Percentiles rank a stretch among this genome's conserved stretches.
Conservation (phyloP, 2,113 vertebrate species). For the Albula goreensis region DNA sequence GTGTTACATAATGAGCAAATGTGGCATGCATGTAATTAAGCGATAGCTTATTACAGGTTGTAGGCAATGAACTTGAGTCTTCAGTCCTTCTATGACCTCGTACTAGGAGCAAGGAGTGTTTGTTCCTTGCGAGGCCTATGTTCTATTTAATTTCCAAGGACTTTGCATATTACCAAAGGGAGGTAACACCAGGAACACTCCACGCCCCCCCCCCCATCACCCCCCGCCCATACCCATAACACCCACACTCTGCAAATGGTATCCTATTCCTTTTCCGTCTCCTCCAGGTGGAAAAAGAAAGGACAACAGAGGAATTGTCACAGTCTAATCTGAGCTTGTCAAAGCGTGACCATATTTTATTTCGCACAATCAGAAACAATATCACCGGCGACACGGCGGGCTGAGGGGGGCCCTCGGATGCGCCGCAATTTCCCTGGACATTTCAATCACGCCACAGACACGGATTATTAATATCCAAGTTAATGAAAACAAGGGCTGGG, state of each 20-base stretch:
- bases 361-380: slow-evolving; percentile 49
- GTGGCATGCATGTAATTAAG: neutral
- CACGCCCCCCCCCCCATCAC: too few relatives aligned
- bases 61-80: neutral
- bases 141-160: neutral
- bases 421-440: slow-evolving; percentile 51
- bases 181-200: neutral
- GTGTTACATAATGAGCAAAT: neutral
- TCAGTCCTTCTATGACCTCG: neutral
- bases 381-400: slow-evolving; percentile 30
- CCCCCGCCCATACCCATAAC: neutral
- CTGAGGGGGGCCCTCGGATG: slow-evolving; percentile 42
- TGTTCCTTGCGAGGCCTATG: neutral
- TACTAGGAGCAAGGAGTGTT: neutral
- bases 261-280: neutral
- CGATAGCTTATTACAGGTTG: neutral
- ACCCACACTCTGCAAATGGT: neutral
- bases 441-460: slow-evolving; percentile 53
- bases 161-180: neutral
- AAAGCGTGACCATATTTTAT: slow-evolving; percentile 56
- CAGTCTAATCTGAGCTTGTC: slow-evolving; percentile 55
- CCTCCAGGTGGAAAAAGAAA: slow-evolving; percentile 11
- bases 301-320: slow-evolving; percentile 32
- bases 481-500: slow-evolving; percentile 60
- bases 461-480: slow-evolving; percentile 50